Percentiles rank a stretch among this genome's conserved stretches.
phyloP scores from a whole-genome alignment of 2,888 invertebrate species.

The Prenolepis imparis region DNA sequence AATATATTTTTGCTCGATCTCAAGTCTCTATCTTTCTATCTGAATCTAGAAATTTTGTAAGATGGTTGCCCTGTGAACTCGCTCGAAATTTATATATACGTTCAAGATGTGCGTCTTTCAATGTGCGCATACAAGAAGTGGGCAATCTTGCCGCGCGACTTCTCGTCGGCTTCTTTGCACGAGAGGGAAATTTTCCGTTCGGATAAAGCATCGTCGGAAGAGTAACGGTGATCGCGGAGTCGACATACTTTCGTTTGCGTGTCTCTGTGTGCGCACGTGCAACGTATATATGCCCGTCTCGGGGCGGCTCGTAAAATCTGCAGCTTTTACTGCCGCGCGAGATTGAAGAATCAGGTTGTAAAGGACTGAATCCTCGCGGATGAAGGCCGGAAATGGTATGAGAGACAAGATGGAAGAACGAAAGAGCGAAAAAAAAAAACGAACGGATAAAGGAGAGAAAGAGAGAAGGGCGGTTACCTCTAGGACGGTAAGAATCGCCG shows the following conservation, averaged over 20 bases:
- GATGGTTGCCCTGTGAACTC: conserved; percentile 2
- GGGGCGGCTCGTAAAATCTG: conserved; percentile 79
- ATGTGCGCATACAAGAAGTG: conserved; percentile 45
- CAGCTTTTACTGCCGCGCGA: conserved; percentile 79
- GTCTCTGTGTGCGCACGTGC: conserved; percentile 28
- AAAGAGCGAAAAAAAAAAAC: conserved; percentile 32
- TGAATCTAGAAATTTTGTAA: conserved; percentile 6
- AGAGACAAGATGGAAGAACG: conserved; percentile 56
- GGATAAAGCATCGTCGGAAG: conserved; percentile 61
- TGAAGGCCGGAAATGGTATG: conserved; percentile 60
- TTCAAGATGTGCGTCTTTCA: conserved; percentile 37
- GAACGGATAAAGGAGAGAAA: conserved; percentile 35
- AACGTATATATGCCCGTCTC: conserved; percentile 53
- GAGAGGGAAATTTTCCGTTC: conserved; percentile 63
- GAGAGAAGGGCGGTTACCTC: conserved; percentile 4
- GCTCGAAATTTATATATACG: conserved; percentile 44
- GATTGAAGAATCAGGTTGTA: conserved; percentile 82
- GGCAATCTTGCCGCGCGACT: conserved; percentile 54
- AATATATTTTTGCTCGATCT: conserved; percentile 28
- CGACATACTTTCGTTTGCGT: conserved; percentile 45
- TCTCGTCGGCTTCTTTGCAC: conserved; percentile 45
- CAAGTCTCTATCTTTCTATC: conserved; percentile 20
- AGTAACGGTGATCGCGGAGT: conserved; percentile 44
- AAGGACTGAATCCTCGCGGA: conserved; percentile 74
- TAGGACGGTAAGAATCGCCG: conserved; percentile 56